phyloP scores from a whole-genome alignment of 2,888 invertebrate genomes.

The Philaethria dido region DNA sequence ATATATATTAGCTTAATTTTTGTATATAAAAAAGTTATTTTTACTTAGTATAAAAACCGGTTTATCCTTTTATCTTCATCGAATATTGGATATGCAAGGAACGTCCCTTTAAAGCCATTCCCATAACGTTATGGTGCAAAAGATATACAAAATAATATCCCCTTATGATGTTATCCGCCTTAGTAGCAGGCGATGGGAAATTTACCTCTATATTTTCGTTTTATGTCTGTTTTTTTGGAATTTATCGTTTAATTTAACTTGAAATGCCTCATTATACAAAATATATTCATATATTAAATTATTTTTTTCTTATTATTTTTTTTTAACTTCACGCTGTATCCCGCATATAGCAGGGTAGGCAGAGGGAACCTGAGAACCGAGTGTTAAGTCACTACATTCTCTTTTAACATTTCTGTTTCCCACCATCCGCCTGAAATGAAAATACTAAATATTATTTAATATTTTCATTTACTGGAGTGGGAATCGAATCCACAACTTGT shows the following conservation, averaged over 20 bases:
- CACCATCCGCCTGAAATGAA: too few relatives aligned
- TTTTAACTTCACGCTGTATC: too few relatives aligned
- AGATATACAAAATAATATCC: slow-evolving; percentile 31
- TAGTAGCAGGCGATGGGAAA: slow-evolving; percentile 8
- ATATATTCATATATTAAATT: slow-evolving; percentile 1
- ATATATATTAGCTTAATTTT: too few relatives aligned
- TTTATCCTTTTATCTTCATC: slow-evolving; percentile 32
- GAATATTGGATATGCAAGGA: slow-evolving; percentile 24
- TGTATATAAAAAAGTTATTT: slow-evolving; percentile 14
- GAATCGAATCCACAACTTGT: too few relatives aligned
- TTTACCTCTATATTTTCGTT: slow-evolving; percentile 9
- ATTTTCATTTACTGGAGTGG: too few relatives aligned
- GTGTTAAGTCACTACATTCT: too few relatives aligned
- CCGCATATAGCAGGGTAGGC: too few relatives aligned
- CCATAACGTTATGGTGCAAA: slow-evolving; percentile 35
- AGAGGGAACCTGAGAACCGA: too few relatives aligned
- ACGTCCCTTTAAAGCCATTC: slow-evolving; percentile 34
- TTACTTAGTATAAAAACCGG: slow-evolving; percentile 16
- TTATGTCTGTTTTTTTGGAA: not conserved
- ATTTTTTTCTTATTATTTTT: too few relatives aligned
- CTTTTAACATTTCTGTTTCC: too few relatives aligned
- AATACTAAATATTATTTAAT: too few relatives aligned
- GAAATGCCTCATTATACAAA: not conserved
- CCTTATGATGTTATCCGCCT: slow-evolving; percentile 19
- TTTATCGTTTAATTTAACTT: slow-evolving; percentile 2